phyloP scores from a whole-genome alignment of 2,888 invertebrate genomes.

The Trichopria drosophilae region DNA sequence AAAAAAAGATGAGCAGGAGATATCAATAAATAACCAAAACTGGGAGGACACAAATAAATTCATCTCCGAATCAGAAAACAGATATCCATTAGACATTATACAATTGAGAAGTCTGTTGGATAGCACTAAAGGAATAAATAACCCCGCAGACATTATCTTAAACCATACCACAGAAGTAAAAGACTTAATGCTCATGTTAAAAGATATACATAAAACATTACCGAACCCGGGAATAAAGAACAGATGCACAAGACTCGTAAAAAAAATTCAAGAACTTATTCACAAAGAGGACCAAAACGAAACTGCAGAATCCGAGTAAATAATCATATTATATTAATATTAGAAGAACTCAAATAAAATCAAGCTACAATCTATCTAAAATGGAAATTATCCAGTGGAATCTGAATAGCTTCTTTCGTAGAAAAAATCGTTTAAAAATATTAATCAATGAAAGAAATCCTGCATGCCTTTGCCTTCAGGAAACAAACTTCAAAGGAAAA shows the following conservation, averaged over 20 bases:
- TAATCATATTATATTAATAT: too few relatives aligned
- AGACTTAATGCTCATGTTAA: conserved; percentile 1
- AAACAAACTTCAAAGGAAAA: conserved; percentile 1
- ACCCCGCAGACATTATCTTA: background rate
- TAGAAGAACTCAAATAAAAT: too few relatives aligned
- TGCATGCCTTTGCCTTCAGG: background rate
- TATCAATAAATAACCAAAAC: too few relatives aligned
- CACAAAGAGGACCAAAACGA: too few relatives aligned
- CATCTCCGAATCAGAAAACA: too few relatives aligned
- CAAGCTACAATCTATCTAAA: too few relatives aligned
- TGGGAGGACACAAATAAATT: too few relatives aligned
- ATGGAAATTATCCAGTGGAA: conserved; percentile 11
- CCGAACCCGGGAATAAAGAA: conserved; percentile 12
- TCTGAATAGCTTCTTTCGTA: background rate
- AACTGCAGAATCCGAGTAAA: too few relatives aligned
- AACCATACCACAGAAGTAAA: background rate
- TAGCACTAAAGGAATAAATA: background rate
- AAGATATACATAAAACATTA: conserved; percentile 2
- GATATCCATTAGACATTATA: background rate
- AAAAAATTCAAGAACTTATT: conserved; percentile 14
- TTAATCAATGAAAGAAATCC: background rate
- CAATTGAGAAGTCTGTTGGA: too few relatives aligned
- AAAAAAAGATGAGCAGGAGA: too few relatives aligned
- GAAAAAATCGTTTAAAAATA: background rate
- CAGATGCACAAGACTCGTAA: conserved; percentile 3